Evolutionary conservation across 2,797 vertebrate species (phyloP).

Genomic region (Chrysocyon brachyurus): DNA sequence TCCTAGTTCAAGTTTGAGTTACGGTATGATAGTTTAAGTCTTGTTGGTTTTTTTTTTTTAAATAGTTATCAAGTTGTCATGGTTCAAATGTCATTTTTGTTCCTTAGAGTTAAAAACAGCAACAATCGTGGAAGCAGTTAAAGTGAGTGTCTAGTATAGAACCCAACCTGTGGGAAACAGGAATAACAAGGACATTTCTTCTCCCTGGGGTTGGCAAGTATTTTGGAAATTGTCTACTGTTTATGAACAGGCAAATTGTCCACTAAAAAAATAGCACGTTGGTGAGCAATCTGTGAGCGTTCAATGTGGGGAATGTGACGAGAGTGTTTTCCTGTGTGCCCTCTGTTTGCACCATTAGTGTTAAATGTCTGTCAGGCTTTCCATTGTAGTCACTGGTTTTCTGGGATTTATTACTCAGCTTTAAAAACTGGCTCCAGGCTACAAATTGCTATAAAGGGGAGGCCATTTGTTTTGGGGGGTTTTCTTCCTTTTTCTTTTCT

Average conservation of each 20-base stretch:
- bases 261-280: not conserved
- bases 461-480: conserved; percentile 71
- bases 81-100: conserved; percentile 78
- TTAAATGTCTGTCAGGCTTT: conserved; percentile 86
- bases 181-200: conserved; percentile 10
- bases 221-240: conserved; percentile 61
- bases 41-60: not conserved
- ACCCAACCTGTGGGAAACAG: conserved; percentile 61
- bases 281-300: not conserved
- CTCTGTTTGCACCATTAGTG: conserved; percentile 74
- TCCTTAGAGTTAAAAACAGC: conserved; percentile 76
- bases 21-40: conserved; percentile 71
- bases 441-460: conserved; percentile 85
- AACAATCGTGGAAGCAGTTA: not conserved
- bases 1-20: conserved; percentile 81
- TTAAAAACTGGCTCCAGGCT: conserved; percentile 86
- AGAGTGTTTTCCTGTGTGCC: conserved; percentile 46
- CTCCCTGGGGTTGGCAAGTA: conserved; percentile 52
- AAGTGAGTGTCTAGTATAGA: conserved; percentile 49
- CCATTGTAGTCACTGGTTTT: conserved; percentile 83
- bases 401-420: conserved; percentile 88
- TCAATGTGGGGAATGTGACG: not conserved
- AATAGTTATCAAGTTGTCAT: conserved; percentile 79
- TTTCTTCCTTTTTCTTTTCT: not conserved
- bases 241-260: conserved; percentile 49